A percentile compares a stretch with the other conserved stretches of the same genome.
Evolutionary conservation across 2,113 vertebrate species (phyloP).

Genomic region (Prietella phreatophila): DNA sequence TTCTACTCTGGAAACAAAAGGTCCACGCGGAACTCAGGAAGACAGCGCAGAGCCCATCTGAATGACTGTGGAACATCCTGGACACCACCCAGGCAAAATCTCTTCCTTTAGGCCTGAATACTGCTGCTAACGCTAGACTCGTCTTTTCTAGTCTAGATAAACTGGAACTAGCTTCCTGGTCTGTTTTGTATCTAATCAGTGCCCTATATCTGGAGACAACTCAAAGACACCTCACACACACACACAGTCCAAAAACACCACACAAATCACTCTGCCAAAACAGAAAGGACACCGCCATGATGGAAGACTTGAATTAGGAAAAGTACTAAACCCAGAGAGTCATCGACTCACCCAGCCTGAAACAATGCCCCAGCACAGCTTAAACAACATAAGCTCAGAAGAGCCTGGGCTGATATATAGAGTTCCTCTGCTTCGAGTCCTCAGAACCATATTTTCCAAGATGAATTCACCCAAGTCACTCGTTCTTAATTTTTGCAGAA

Average conservation of each 20-base stretch:
- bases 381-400: not conserved
- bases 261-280: not conserved
- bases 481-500: not conserved
- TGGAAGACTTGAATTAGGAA: constrained; percentile 3
- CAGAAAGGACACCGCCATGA: constrained; percentile 26
- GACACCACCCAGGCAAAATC: constrained; percentile 14
- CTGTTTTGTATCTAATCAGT: constrained; percentile 23
- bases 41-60: not conserved
- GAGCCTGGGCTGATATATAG: not conserved
- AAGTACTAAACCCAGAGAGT: constrained; percentile 23
- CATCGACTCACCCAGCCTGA: not conserved
- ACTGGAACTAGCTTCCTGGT: not conserved
- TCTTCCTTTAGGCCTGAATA: not conserved
- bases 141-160: constrained; percentile 19
- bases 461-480: not conserved
- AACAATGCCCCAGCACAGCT: not conserved
- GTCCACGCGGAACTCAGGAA: constrained; percentile 2
- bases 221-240: constrained; percentile 13
- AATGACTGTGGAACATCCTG: constrained; percentile 5
- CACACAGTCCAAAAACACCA: not conserved
- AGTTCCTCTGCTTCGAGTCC: too few relatives aligned
- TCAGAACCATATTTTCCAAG: not conserved
- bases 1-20: constrained; percentile 43
- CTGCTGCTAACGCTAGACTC: not conserved
- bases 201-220: constrained; percentile 15